These are phyloP conservation scores for Poeciliopsis prolifica DNA, from an alignment of 2,113 vertebrate species.

Conservation along the genomic window DNA sequence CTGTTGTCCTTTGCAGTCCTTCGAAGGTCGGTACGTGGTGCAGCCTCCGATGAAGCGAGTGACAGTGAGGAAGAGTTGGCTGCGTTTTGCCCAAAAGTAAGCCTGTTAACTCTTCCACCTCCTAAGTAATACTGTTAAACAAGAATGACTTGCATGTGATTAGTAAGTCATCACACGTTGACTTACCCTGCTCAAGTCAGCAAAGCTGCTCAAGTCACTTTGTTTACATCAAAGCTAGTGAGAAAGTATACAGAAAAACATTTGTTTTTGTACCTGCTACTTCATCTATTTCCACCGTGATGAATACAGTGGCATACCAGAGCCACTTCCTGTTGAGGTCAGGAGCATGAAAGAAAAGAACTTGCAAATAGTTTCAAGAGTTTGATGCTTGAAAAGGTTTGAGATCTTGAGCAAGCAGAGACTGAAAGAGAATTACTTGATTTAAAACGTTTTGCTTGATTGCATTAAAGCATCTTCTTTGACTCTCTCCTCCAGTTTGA, in stretches of 20 bases:
- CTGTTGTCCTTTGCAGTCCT: conserved; percentile 79
- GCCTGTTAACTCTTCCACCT: neutral
- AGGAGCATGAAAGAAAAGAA: conserved; percentile 4
- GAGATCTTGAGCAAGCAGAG: neutral
- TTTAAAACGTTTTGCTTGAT: neutral
- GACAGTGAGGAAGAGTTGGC: conserved; percentile 96
- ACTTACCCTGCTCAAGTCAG: neutral
- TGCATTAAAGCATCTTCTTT: neutral
- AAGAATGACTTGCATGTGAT: neutral
- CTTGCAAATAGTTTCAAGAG: neutral
- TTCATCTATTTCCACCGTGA: neutral
- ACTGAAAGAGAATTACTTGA: neutral
- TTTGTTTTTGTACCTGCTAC: neutral
- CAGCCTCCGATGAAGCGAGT: conserved; percentile 76
- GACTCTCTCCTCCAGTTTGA: conserved; percentile 83
- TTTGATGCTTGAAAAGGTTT: neutral
- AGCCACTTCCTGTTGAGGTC: conserved; percentile 38
- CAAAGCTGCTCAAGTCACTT: neutral
- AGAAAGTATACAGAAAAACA: neutral
- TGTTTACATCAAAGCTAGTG: neutral
- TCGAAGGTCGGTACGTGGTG: conserved; percentile 72
- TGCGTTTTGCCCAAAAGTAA: conserved; percentile 93
- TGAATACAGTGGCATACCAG: conserved; percentile 2
- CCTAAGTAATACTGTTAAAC: neutral
- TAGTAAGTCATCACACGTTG: no score